These are phyloP conservation scores for Cisticola juncidis DNA, from an alignment of 2,113 vertebrate species.

Conservation along the genomic window DNA sequence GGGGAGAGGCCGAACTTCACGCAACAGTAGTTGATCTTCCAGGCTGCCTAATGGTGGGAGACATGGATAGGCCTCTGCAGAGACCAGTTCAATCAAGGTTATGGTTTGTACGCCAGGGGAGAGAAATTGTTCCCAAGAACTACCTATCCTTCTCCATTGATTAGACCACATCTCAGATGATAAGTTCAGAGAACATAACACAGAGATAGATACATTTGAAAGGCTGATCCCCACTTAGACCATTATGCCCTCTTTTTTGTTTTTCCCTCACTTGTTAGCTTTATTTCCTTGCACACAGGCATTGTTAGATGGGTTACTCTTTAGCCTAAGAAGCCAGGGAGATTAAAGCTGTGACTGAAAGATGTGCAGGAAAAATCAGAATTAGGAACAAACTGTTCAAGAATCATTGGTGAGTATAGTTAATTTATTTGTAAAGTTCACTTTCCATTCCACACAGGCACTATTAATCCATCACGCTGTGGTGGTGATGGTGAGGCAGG, in stretches of 20 bases:
- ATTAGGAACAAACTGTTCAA: neutral
- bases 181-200: neutral
- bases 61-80: neutral
- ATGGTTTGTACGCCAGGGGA: neutral
- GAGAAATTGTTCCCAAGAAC: neutral
- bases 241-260: neutral
- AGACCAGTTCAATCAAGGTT: neutral
- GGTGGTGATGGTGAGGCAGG: neutral
- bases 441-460: neutral
- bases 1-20: neutral
- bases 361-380: neutral
- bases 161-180: neutral
- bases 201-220: neutral
- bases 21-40: neutral
- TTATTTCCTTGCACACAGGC: neutral
- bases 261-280: neutral
- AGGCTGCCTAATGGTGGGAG: neutral
- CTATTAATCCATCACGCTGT: neutral
- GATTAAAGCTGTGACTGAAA: neutral
- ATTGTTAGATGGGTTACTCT: neutral
- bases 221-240: neutral
- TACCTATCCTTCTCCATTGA: neutral
- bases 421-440: constrained; percentile 12
- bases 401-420: neutral
- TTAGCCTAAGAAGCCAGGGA: neutral